Base-by-base conservation (phyloP, 2,888 invertebrate genomes). In the Pandemis corylana region DNA sequence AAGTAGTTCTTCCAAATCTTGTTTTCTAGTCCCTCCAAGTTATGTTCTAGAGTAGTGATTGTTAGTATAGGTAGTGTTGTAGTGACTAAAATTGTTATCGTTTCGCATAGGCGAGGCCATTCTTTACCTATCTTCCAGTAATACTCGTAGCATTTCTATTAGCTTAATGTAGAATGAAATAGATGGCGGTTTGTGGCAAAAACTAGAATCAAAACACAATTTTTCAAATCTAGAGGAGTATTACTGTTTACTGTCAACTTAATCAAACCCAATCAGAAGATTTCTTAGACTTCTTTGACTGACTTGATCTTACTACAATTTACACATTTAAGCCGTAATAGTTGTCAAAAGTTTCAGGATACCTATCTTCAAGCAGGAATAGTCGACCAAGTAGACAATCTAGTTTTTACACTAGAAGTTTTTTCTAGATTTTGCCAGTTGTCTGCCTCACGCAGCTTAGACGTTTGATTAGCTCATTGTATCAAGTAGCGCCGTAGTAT, bases 11-110 rank as follows among this genome's bases (percentile, higher is more conserved):
- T 75, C 78, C 76, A 69, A 53, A 66, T 36, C 85, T 87, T 85
- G 85, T 85, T 86, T 87, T 87, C 86, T 90, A 93, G 88, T 93
- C 93, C 93, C 92, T 94, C 93, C 93, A 92, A 80, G 83, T 72
- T 77, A 70, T 20, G 84, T 87, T 85, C 83, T 91, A 90, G 89
- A 86, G 84, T 90, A 88, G 86, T 81, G 79, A 71, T 78, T 75
- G 76, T 80, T 82, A 81, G 80, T 75, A 77, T 81, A 81, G 79
- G 76, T 82, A 82, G 82, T 77, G 78, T 87, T 84, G 83, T 84
- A 71, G 61, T 66, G 41, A 75, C 76, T 85, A 2, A 36, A 36
- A 36, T 36, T 90, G 91, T 93, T 93, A 90, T 90, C 78, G 85
- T 90, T 92, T 88, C 82, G 80, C 85, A 81, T 89, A 90, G 91